Evolutionary conservation across 64 coral and sea anemone genomes (phyloP).

Genomic region (Dendrophyllia cribrosa): DNA sequence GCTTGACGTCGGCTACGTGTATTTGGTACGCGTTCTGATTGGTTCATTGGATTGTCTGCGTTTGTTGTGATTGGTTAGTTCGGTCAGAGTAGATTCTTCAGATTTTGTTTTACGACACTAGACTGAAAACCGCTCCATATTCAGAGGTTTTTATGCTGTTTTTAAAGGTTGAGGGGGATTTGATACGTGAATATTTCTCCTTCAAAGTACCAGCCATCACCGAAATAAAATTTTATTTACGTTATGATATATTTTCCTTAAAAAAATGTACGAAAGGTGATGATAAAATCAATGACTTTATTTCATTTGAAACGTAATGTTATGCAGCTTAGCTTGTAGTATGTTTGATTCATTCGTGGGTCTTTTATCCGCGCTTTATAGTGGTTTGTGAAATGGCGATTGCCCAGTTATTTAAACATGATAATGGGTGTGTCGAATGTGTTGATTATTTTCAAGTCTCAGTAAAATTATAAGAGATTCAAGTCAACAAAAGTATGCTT

Average conservation of each 20-base stretch:
- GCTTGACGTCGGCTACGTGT: too few relatives aligned
- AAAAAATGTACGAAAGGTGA: neutral
- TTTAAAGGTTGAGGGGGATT: neutral
- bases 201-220: neutral
- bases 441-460: neutral
- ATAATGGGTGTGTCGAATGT: neutral
- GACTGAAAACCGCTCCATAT: too few relatives aligned
- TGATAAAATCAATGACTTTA: neutral
- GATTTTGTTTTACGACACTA: too few relatives aligned
- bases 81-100: too few relatives aligned
- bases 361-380: neutral
- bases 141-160: too few relatives aligned
- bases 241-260: neutral
- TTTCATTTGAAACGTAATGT: neutral
- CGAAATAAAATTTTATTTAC: neutral
- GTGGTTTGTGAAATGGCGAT: neutral
- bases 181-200: neutral
- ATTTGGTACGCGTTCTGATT: too few relatives aligned
- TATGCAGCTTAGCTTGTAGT: neutral
- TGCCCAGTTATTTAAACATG: neutral
- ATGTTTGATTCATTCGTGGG: neutral
- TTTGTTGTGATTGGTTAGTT: too few relatives aligned
- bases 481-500: too few relatives aligned
- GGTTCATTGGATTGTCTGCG: too few relatives aligned
- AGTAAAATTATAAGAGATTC: neutral